Evolutionary conservation across 2,113 vertebrate species (phyloP).

Genomic region (Corythaixoides concolor): DNA sequence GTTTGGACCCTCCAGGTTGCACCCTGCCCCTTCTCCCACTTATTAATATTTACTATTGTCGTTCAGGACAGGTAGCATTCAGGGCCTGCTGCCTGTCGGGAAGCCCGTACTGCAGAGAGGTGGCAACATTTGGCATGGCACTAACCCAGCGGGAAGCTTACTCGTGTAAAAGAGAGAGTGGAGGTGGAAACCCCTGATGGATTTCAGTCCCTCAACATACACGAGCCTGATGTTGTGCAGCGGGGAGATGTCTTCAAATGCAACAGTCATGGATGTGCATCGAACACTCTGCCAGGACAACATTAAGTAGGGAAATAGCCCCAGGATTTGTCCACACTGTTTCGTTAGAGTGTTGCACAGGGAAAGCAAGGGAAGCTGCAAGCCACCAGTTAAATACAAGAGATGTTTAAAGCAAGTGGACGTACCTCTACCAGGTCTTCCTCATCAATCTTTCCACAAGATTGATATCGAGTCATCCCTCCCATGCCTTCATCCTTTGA

Average conservation of each 20-base stretch:
- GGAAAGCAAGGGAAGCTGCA: background rate
- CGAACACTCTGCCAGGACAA: background rate
- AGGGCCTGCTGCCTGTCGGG: background rate
- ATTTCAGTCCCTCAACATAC: background rate
- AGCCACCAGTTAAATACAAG: background rate
- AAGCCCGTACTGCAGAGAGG: background rate
- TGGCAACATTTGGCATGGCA: accelerated
- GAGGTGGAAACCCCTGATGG: background rate
- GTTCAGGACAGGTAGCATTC: background rate
- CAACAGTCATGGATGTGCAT: background rate
- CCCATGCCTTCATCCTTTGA: background rate
- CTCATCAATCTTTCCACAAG: background rate
- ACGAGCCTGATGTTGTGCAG: background rate
- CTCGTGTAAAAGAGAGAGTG: accelerated
- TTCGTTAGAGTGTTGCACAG: background rate
- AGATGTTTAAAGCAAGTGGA: background rate
- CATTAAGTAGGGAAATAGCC: background rate
- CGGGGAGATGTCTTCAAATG: background rate
- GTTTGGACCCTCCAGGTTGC: background rate
- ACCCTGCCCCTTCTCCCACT: background rate
- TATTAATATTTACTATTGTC: accelerated
- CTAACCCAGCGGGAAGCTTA: background rate
- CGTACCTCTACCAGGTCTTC: background rate
- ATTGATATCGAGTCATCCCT: background rate
- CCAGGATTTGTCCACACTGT: background rate